phyloP scores from a whole-genome alignment of 2,797 vertebrate species.

The Gambusia yucatana region DNA sequence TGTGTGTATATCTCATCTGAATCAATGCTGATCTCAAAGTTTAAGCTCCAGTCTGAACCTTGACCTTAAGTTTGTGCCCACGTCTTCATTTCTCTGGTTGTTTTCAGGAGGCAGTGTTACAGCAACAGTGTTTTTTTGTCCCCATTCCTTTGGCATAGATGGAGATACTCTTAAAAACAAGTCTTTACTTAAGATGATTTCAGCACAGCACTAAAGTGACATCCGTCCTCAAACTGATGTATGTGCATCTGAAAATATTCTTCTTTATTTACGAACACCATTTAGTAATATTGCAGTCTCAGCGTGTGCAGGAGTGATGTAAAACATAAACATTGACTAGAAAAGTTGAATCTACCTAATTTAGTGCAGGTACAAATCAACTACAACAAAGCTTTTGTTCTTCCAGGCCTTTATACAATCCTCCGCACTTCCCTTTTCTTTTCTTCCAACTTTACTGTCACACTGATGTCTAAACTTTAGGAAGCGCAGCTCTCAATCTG shows the following conservation, averaged over 20 bases:
- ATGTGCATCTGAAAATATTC: neutral
- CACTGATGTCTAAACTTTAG: conserved; percentile 23
- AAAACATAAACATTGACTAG: neutral
- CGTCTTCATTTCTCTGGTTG: neutral
- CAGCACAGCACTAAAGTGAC: neutral
- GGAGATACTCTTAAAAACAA: neutral
- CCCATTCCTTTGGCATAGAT: neutral
- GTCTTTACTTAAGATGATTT: neutral
- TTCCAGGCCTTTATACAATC: neutral
- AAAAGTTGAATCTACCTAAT: neutral
- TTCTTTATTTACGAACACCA: neutral
- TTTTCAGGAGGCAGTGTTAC: neutral
- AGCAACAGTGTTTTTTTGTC: neutral
- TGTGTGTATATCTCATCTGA: neutral
- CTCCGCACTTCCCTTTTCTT: neutral
- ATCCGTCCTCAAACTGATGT: neutral
- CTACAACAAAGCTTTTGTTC: neutral
- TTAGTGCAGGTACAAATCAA: too few relatives aligned
- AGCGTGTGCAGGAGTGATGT: neutral
- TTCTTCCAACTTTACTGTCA: conserved; percentile 3
- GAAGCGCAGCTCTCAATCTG: conserved; percentile 5
- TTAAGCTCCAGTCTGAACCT: neutral
- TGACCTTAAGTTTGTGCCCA: neutral
- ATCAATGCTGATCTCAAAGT: neutral
- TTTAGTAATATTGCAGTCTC: neutral